A percentile compares a stretch with the other conserved stretches of the same genome.
phyloP scores from a whole-genome alignment of 1,140 invertebrate species.

The Hormaphis cornu region DNA sequence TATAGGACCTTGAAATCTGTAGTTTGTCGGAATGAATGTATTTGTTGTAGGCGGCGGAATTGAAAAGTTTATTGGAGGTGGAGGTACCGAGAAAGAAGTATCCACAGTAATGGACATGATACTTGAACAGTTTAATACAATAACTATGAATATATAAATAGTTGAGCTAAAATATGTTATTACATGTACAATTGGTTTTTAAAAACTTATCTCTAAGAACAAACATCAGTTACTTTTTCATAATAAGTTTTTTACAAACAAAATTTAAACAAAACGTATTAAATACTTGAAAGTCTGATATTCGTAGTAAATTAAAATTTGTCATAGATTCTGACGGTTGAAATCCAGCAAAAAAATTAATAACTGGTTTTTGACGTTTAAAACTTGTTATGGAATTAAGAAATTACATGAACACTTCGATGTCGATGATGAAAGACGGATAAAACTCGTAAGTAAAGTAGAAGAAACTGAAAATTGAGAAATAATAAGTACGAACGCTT shows the following conservation, averaged over 20 bases:
- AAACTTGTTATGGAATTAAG: neutral
- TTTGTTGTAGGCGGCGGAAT: slow-evolving; percentile 21
- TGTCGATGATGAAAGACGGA: no score
- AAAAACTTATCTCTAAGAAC: neutral
- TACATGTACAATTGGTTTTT: neutral
- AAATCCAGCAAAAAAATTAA: neutral
- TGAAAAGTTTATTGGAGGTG: slow-evolving; percentile 26
- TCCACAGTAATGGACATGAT: slow-evolving; percentile 22
- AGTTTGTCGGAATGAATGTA: slow-evolving; percentile 27
- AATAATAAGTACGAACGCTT: no score
- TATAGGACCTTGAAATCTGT: slow-evolving; percentile 33
- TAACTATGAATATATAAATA: neutral
- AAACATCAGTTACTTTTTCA: neutral
- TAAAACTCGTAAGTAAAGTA: no score
- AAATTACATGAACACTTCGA: no score
- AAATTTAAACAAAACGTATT: neutral
- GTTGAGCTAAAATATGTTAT: neutral
- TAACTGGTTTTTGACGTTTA: neutral
- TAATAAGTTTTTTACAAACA: neutral
- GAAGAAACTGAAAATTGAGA: no score
- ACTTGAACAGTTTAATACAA: neutral
- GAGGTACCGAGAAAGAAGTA: slow-evolving; percentile 28
- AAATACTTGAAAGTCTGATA: neutral
- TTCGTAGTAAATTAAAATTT: neutral
- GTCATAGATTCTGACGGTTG: neutral